Evolutionary conservation across 2,888 invertebrate genomes (phyloP), one percentile per base, ranked within the genome.

Genomic region (Nipponacmea schrenckii): DNA sequence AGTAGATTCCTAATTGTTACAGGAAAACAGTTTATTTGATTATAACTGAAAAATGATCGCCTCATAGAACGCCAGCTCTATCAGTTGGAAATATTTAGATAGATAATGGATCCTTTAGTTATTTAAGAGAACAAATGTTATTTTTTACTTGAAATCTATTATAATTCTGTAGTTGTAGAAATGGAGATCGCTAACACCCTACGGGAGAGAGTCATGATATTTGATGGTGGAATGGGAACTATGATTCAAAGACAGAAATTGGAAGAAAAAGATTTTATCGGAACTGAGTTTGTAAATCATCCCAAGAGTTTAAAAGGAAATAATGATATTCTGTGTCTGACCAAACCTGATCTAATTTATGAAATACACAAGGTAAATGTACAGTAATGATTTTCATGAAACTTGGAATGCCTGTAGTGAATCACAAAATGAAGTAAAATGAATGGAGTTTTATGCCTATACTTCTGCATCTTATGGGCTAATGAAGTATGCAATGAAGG

Each of bases 191-290:
- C 74, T 14, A 68, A 68, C 3, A 83, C 84, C 10, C 71, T 89
- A 66, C 79, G 80, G 73, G 79, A 90, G 70, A 83, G 91, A 44
- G 91, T 91, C 70, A 86, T 91, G 85, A 86, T 91, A 24, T 89
- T 91, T 77, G 91, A 91, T 86, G 91, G 92, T 46, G 92, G 91
- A 12, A 92, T 92, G 92, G 92, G 92, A n/a, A 92, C 92, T 7
- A 92, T 91, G 91, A 91, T 92, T 67, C 89, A 92, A 79, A 81
- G 86, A 68, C 86, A 90, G 69, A 83, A 85, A 65, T 84, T 92
- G 69, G 89, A 89, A 63, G 92, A 92, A 77, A 88, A 89, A 46
- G 91, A 91, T 79, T 92, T 90, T 81, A 82, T 91, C 48, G 90
- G 89, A 0, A 44, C 74, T 56, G 85, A 87, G 46, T 90, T 91